Percentiles rank a stretch among this genome's conserved stretches.
Evolutionary conservation across 2,113 vertebrate genomes (phyloP).

Genomic region (Scolopax mira): DNA sequence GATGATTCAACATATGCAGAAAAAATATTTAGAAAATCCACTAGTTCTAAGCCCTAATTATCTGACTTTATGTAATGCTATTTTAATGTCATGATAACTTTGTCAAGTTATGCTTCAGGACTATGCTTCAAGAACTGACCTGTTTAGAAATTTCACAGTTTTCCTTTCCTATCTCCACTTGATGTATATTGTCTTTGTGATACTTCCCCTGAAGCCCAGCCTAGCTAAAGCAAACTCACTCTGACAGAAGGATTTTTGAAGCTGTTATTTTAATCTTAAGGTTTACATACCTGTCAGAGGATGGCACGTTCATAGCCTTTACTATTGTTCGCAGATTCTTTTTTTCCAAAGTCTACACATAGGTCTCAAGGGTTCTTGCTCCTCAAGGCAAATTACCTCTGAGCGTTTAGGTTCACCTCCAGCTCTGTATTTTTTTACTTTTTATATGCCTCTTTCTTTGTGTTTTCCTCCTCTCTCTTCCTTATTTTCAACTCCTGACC

Average conservation of each 20-base stretch:
- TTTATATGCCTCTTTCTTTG: slow-evolving; percentile 42
- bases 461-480: slow-evolving; percentile 25
- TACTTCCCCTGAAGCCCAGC: slow-evolving; percentile 22
- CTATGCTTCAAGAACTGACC: background rate
- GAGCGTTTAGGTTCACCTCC: slow-evolving; percentile 36
- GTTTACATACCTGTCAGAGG: slow-evolving; percentile 62
- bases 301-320: slow-evolving; percentile 25
- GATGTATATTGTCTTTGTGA: slow-evolving; percentile 12
- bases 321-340: slow-evolving; percentile 45
- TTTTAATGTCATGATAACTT: slow-evolving; percentile 3
- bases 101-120: background rate
- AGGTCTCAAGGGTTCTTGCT: slow-evolving; percentile 56
- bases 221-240: slow-evolving; percentile 45
- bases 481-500: slow-evolving; percentile 39
- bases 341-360: slow-evolving; percentile 9
- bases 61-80: background rate
- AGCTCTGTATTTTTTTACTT: background rate
- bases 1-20: background rate
- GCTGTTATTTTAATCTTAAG: slow-evolving; percentile 55
- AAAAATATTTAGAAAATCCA: background rate
- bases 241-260: slow-evolving; percentile 60
- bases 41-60: background rate
- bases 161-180: background rate
- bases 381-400: slow-evolving; percentile 62
- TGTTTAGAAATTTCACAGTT: background rate